Evolutionary conservation across 2,113 vertebrate genomes (phyloP).

Genomic region (Laticauda colubrina): DNA sequence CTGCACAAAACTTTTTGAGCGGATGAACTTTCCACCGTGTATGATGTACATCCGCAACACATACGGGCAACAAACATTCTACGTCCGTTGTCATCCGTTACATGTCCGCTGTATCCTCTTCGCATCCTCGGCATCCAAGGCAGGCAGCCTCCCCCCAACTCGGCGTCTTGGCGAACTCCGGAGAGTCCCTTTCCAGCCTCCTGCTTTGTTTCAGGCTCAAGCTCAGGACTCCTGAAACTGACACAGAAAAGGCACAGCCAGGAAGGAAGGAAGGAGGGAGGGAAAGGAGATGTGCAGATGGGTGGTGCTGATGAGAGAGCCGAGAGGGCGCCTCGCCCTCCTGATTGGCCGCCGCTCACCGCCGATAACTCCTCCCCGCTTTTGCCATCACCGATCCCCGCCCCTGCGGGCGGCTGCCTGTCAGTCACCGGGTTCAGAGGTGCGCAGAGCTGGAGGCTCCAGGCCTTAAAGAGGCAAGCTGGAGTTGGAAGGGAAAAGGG

Average conservation of each 20-base stretch:
- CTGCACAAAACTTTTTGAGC: too few species aligned
- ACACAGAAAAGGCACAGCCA: constrained; percentile 65
- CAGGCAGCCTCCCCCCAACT: constrained; percentile 20
- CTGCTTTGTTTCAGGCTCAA: constrained; percentile 71
- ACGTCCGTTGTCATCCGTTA: too few species aligned
- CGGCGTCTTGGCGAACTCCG: constrained; percentile 50
- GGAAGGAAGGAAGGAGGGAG: background rate
- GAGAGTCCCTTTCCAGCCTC: constrained; percentile 54
- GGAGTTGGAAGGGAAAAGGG: background rate
- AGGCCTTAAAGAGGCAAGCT: constrained; percentile 38
- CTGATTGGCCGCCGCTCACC: constrained; percentile 46
- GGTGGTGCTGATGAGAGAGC: background rate
- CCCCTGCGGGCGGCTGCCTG: constrained; percentile 35
- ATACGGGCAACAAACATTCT: too few species aligned
- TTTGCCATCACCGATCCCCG: background rate
- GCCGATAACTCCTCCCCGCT: constrained; percentile 20
- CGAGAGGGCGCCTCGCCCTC: constrained; percentile 18
- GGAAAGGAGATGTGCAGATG: background rate
- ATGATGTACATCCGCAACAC: too few species aligned
- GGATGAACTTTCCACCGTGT: too few species aligned
- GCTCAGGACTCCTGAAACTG: constrained; percentile 71
- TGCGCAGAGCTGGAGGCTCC: constrained; percentile 32
- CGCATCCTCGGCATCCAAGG: constrained; percentile 34
- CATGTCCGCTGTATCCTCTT: too few species aligned
- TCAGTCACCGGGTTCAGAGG: constrained; percentile 57